Evolutionary conservation across 2,888 invertebrate genomes (phyloP).

Genomic region (Lepidocyrtinus sp.): DNA sequence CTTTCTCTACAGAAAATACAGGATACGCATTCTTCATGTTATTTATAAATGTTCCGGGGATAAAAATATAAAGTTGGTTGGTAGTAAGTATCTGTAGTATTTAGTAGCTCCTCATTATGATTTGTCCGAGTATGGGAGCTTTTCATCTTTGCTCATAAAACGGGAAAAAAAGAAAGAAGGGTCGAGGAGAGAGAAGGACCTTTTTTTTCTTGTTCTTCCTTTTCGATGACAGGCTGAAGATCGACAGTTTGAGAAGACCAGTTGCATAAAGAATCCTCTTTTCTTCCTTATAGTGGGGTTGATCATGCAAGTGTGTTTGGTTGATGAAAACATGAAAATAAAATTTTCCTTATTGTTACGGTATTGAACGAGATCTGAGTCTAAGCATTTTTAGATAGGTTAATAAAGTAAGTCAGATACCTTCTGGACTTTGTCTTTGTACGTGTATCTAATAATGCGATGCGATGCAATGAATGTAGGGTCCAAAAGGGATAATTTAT

Average conservation of each 20-base stretch:
- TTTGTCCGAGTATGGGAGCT: not conserved
- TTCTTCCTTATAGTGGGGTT: not conserved
- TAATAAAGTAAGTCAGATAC: slow-evolving; percentile 3
- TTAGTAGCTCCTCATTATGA: not conserved
- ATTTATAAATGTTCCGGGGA: not conserved
- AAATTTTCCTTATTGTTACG: not conserved
- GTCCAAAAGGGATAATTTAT: slow-evolving; percentile 43
- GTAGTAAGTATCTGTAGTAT: not conserved
- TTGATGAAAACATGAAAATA: not conserved
- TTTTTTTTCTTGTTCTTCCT: slow-evolving; percentile 18
- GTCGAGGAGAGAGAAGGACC: slow-evolving; percentile 27
- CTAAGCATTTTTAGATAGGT: not conserved
- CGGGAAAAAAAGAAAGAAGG: slow-evolving; percentile 10
- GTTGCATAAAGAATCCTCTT: slow-evolving; percentile 26
- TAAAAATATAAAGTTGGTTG: not conserved
- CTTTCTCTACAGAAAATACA: too few species aligned
- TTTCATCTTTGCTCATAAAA: slow-evolving; percentile 32
- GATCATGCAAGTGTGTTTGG: slow-evolving; percentile 19
- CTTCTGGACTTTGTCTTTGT: not conserved
- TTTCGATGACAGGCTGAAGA: slow-evolving; percentile 21
- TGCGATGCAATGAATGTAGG: not conserved
- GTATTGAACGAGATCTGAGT: not conserved
- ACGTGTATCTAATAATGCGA: not conserved
- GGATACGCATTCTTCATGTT: not conserved
- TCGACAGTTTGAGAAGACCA: slow-evolving; percentile 40